These are phyloP conservation scores for Eufriesea mexicana DNA, from an alignment of 1,140 invertebrate species.

Conservation along the genomic window DNA sequence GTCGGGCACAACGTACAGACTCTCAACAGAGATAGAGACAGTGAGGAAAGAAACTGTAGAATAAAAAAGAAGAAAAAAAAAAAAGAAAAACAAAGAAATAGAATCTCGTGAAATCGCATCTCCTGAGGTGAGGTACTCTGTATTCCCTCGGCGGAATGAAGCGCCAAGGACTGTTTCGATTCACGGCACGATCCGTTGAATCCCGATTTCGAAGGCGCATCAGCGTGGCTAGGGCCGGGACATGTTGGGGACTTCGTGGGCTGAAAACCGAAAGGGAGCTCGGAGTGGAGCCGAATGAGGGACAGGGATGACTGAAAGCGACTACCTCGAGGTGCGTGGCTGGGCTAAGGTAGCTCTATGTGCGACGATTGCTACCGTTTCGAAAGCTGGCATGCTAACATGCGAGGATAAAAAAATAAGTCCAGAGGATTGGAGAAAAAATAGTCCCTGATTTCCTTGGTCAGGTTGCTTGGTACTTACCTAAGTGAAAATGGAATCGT, in stretches of 20 bases:
- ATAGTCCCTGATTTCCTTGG: not conserved
- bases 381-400: constrained; percentile 44
- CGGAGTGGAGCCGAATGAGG: not conserved
- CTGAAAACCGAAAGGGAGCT: constrained; percentile 8
- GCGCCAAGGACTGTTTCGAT: constrained; percentile 15
- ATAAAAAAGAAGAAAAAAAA: not conserved
- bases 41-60: not conserved
- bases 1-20: not conserved
- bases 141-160: not conserved
- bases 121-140: constrained; percentile 77
- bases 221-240: constrained; percentile 3
- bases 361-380: constrained; percentile 37
- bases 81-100: not conserved
- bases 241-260: not conserved
- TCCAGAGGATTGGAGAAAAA: not conserved
- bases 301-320: constrained; percentile 15
- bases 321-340: constrained; percentile 25
- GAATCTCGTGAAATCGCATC: constrained; percentile 75
- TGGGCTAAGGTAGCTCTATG: constrained; percentile 19
- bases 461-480: constrained; percentile 31
- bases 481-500: not conserved
- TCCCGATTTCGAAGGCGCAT: constrained; percentile 29
- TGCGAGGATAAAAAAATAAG: constrained; percentile 26
- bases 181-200: constrained; percentile 1
- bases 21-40: not conserved